A percentile compares a stretch with the other conserved stretches of the same genome.
These are phyloP conservation scores for Sebastes matsubarae DNA, from an alignment of 2,797 vertebrate species.

Conservation along the genomic window DNA sequence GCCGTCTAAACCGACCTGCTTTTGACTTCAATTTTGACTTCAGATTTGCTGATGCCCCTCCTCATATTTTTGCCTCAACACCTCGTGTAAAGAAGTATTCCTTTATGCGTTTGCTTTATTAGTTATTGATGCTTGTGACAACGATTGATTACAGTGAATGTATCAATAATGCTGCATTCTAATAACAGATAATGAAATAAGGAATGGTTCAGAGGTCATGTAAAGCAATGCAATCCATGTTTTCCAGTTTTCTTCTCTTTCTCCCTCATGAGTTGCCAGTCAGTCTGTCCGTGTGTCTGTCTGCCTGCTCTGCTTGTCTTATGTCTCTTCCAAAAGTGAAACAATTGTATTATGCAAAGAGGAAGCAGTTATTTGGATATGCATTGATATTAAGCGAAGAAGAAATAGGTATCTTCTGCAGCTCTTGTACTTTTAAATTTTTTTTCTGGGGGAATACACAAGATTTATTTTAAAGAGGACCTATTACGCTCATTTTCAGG, in stretches of 20 bases:
- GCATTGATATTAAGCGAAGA: not conserved
- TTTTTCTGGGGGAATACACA: not conserved
- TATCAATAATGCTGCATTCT: not conserved
- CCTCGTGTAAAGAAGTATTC: not conserved
- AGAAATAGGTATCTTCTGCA: not conserved
- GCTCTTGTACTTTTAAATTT: not conserved
- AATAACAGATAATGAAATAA: not conserved
- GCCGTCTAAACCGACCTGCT: constrained; percentile 38
- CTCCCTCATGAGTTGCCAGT: constrained; percentile 50
- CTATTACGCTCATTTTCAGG: too few species aligned
- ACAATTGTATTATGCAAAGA: not conserved
- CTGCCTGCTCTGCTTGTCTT: constrained; percentile 29
- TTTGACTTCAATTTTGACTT: constrained; percentile 9
- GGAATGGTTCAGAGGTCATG: constrained; percentile 16
- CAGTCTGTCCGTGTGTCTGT: not conserved
- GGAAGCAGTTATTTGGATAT: not conserved
- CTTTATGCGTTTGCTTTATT: not conserved
- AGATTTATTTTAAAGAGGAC: too few species aligned
- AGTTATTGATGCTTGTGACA: constrained; percentile 9
- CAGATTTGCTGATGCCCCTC: not conserved
- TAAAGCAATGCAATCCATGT: not conserved
- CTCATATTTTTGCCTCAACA: not conserved
- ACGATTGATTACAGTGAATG: not conserved
- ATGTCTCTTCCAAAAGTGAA: not conserved
- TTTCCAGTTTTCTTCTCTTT: constrained; percentile 25